Conservation (phyloP, 53 echinoderm and acorn worm genomes). For the Arbacia lixula region DNA sequence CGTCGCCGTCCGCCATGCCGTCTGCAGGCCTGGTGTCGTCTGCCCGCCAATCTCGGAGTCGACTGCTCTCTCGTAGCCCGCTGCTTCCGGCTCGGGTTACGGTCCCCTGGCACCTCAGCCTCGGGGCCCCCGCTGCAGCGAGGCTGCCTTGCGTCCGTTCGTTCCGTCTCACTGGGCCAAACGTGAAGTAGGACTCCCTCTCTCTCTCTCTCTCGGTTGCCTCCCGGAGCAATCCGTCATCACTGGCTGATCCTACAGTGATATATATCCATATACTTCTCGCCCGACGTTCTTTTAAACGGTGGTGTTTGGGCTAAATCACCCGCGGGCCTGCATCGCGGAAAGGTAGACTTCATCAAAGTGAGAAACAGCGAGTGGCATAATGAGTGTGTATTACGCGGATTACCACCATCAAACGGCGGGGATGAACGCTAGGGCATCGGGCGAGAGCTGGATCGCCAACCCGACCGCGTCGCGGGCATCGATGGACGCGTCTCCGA, state of each 20-base stretch:
- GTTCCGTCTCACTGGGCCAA: slow-evolving; percentile 52
- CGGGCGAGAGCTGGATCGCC: slow-evolving; percentile 52
- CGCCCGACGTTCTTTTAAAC: slow-evolving; percentile 27
- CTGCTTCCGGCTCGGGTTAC: slow-evolving; percentile 54
- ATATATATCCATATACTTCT: slow-evolving; percentile 24
- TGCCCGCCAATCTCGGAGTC: slow-evolving; percentile 26
- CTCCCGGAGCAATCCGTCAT: slow-evolving; percentile 28
- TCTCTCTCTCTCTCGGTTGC: neutral
- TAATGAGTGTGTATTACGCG: slow-evolving; percentile 58
- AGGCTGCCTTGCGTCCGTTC: slow-evolving; percentile 28
- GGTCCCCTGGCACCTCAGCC: slow-evolving; percentile 51
- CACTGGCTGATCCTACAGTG: neutral
- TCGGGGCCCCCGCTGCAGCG: slow-evolving; percentile 52
- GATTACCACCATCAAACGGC: slow-evolving; percentile 28
- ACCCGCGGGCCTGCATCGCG: slow-evolving; percentile 42
- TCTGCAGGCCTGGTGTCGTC: slow-evolving; percentile 24
- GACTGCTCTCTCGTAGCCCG: slow-evolving; percentile 42
- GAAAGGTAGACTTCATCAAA: neutral
- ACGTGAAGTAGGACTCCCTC: neutral
- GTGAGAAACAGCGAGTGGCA: neutral
- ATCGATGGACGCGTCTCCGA: slow-evolving; percentile 29
- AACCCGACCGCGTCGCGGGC: slow-evolving; percentile 9
- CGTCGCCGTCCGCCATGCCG: slow-evolving; percentile 40
- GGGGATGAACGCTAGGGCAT: slow-evolving; percentile 42
- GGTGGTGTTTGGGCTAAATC: slow-evolving; percentile 18